phyloP scores from a whole-genome alignment of 2,797 vertebrate species.

The Alosa sapidissima region DNA sequence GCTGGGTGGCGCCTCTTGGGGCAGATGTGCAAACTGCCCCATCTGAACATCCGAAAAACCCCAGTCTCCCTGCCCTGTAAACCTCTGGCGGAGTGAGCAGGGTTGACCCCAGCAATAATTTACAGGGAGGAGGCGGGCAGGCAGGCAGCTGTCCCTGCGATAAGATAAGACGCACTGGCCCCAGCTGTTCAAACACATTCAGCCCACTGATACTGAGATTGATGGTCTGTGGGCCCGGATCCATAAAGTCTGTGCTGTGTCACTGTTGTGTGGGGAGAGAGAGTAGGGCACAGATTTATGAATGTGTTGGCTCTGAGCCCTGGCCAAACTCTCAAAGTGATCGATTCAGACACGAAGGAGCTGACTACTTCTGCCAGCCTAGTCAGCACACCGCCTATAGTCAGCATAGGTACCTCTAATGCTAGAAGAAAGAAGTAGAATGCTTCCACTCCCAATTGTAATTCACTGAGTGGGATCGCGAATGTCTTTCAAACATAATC shows the following conservation, averaged over 20 bases:
- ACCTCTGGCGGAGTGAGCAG: background rate
- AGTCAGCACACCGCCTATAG: too few species aligned
- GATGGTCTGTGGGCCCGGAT: conserved; percentile 40
- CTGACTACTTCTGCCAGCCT: background rate
- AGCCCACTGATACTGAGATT: conserved; percentile 46
- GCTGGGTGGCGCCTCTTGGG: conserved; percentile 45
- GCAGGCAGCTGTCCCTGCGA: conserved; percentile 82
- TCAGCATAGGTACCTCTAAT: too few species aligned
- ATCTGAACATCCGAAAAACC: conserved; percentile 75
- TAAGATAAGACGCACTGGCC: conserved; percentile 84
- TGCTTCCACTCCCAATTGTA: background rate
- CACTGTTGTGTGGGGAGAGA: background rate
- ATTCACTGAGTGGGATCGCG: background rate
- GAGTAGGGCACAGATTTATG: conserved; percentile 55
- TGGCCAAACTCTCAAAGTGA: background rate
- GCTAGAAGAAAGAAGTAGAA: background rate
- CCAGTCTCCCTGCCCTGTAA: conserved; percentile 43
- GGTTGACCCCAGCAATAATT: conserved; percentile 42
- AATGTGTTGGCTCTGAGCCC: background rate
- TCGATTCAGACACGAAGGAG: background rate
- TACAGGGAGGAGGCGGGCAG: conserved; percentile 61
- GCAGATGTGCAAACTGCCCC: conserved; percentile 75
- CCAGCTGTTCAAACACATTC: conserved; percentile 88
- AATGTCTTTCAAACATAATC: background rate
- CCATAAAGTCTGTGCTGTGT: conserved; percentile 32